These are phyloP conservation scores for Siniperca knerii DNA, from an alignment of 2,113 vertebrate species.

Conservation along the genomic window DNA sequence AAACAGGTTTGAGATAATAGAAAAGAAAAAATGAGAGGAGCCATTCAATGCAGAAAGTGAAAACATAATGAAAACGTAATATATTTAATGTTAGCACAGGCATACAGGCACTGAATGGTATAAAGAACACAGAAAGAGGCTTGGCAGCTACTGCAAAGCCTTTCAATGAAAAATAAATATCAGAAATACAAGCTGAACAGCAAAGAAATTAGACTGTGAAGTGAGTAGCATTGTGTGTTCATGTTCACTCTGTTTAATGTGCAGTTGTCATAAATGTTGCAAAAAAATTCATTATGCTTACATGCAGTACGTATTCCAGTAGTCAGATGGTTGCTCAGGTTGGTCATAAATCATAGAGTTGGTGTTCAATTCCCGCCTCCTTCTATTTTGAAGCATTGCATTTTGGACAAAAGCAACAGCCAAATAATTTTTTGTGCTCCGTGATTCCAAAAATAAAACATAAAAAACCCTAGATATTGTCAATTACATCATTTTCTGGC, in stretches of 20 bases:
- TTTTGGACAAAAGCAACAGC: constrained; percentile 15
- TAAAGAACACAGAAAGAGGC: background rate
- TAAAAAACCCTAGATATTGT: background rate
- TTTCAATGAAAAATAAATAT: constrained; percentile 16
- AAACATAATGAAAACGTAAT: background rate
- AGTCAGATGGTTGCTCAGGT: constrained; percentile 5
- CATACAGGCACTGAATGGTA: background rate
- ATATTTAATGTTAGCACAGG: constrained; percentile 10
- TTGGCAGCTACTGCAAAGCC: background rate
- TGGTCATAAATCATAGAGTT: background rate
- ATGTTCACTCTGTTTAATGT: background rate
- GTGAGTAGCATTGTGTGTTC: background rate
- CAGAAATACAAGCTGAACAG: background rate
- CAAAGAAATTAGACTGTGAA: background rate
- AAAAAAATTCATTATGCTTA: background rate
- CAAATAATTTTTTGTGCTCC: background rate
- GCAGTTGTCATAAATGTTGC: background rate
- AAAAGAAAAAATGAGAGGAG: background rate
- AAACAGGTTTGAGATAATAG: background rate
- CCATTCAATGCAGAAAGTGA: background rate
- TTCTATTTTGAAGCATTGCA: too few relatives aligned
- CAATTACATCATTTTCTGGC: constrained; percentile 10
- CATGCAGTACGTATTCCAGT: background rate
- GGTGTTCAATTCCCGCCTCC: background rate
- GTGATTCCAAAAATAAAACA: constrained; percentile 5